Base-by-base conservation (phyloP, 2,797 vertebrate species). In the Philypnodon macrostomus region DNA sequence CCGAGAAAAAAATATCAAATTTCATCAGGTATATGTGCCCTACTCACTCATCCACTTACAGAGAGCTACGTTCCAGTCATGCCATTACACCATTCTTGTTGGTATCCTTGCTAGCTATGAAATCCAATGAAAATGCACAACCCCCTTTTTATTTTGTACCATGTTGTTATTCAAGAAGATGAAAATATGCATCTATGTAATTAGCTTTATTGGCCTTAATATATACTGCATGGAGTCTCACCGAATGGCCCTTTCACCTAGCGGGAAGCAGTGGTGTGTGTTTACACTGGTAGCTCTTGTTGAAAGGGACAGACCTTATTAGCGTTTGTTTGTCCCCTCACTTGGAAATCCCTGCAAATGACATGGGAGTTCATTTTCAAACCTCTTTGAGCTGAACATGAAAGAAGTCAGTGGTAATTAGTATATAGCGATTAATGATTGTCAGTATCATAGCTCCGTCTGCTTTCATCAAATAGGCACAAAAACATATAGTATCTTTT, bases 241-340 rank as follows among this genome's bases (percentile, higher is more conserved):
- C 58, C 67, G 64, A 70, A 53, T 65, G 64, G 49, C 42, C 58
- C 49, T 61, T 61, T 56, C 64, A 80, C 76, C 58, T 74, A 67
- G 44, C 3, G 37, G 34, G 52, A 59, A 58, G 73, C 50, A 60
- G 63, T 50, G 53, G 44, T 63, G 59, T 67, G 46, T 89, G 78
- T 87, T 87, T 85, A 83, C 78, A 76, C 49, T 48, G 37, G 56
- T 56, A 30, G 53, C 72, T 59, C 39, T 65, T 77, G 84, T 88
- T 88, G 79, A 88, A 88, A 88, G 68, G 68, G 80, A 85, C 72
- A 84, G 58, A 58, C 76, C 84, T 87, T 87, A 88, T 90, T 89
- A 90, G 84, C 9, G 63, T 85, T 85, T 90, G 87, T 89, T 89
- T 90, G 88, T 91, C 89, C 87, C 80, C 74, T 70, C 73, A 74